A percentile compares a stretch with the other conserved stretches of the same genome.
These are phyloP conservation scores for Pempheris klunzingeri DNA, from an alignment of 2,797 vertebrate species.

Conservation along the genomic window DNA sequence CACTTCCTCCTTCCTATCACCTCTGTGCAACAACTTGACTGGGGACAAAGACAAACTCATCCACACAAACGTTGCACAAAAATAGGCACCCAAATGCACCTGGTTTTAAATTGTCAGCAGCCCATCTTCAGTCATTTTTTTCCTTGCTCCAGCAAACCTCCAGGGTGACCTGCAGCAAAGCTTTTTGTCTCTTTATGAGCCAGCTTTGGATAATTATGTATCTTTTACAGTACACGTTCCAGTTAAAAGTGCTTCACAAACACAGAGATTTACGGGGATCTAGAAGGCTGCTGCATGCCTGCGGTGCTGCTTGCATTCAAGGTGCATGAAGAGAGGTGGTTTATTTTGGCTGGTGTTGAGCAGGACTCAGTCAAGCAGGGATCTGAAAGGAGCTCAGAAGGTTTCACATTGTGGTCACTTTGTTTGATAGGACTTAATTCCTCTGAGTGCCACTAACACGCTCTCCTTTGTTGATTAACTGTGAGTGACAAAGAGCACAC, in stretches of 20 bases:
- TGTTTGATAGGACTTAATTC: slow-evolving; percentile 79
- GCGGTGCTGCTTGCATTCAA: slow-evolving; percentile 38
- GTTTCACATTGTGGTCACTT: slow-evolving; percentile 73
- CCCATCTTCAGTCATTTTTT: no score
- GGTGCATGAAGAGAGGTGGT: slow-evolving; percentile 44
- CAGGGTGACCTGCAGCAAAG: slow-evolving; percentile 30
- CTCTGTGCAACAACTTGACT: neutral
- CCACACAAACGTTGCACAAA: neutral
- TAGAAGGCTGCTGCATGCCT: slow-evolving; percentile 31
- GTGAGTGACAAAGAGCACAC: slow-evolving; percentile 54
- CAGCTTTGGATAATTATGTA: slow-evolving; percentile 55
- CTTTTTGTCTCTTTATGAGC: slow-evolving; percentile 33
- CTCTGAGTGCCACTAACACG: slow-evolving; percentile 52
- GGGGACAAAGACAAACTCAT: neutral
- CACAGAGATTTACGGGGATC: slow-evolving; percentile 68
- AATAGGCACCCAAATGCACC: slow-evolving; percentile 12
- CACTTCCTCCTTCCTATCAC: neutral
- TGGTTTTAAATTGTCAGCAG: slow-evolving; percentile 32
- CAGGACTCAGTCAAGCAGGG: slow-evolving; percentile 60
- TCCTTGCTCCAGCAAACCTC: slow-evolving; percentile 38
- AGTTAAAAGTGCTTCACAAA: slow-evolving; percentile 61
- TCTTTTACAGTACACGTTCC: slow-evolving; percentile 56
- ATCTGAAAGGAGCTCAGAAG: slow-evolving; percentile 74
- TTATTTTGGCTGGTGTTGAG: slow-evolving; percentile 69
- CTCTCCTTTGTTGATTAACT: slow-evolving; percentile 69